A percentile compares a stretch with the other conserved stretches of the same genome.
phyloP scores from a whole-genome alignment of 2,113 vertebrate species.

The Pheucticus melanocephalus region DNA sequence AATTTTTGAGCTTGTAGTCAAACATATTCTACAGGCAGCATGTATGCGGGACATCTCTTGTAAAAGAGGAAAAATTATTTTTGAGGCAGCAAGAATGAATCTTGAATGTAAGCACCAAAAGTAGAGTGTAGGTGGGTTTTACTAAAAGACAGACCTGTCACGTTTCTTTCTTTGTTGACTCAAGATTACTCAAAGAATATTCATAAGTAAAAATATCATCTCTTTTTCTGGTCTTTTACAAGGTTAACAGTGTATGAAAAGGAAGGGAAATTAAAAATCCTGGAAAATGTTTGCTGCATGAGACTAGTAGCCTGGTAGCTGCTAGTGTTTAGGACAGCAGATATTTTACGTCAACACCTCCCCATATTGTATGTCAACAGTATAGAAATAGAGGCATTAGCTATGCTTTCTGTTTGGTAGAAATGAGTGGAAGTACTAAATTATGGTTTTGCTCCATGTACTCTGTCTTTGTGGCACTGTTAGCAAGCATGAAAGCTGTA shows the following conservation, averaged over 20 bases:
- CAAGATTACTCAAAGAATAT: background rate
- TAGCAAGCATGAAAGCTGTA: conserved; percentile 60
- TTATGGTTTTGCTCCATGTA: conserved; percentile 24
- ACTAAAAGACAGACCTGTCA: background rate
- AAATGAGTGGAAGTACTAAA: conserved; percentile 4
- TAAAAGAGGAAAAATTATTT: background rate
- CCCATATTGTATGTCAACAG: background rate
- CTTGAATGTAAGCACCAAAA: background rate
- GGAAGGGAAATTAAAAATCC: background rate
- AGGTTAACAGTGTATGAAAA: background rate
- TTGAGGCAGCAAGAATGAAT: background rate
- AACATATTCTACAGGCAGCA: background rate
- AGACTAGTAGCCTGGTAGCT: background rate
- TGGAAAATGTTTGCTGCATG: background rate
- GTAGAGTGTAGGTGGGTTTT: background rate
- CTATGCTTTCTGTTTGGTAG: background rate
- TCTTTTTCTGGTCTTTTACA: background rate
- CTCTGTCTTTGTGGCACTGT: background rate
- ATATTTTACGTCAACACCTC: background rate
- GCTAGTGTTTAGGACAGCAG: background rate
- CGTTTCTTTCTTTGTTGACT: background rate
- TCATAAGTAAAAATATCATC: background rate
- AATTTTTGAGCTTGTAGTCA: background rate
- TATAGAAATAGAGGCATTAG: background rate
- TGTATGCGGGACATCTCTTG: rapidly evolving